phyloP scores from a whole-genome alignment of 1,140 invertebrate species.

The Trichonephila clavata region DNA sequence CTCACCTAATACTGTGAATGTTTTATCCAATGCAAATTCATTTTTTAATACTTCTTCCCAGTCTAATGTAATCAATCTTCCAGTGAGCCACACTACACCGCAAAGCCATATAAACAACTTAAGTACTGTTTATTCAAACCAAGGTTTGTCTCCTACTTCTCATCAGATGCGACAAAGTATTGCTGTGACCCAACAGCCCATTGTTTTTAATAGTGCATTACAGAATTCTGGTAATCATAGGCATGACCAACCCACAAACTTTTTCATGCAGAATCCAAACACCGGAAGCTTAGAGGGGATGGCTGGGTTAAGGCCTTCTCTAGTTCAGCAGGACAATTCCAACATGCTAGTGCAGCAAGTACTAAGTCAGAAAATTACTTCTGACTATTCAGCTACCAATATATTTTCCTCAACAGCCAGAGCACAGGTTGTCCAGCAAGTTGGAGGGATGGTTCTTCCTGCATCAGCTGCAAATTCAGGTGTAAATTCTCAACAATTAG shows the following conservation, averaged over 20 bases:
- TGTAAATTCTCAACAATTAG: slow-evolving; percentile 65
- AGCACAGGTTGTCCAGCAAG: slow-evolving; percentile 74
- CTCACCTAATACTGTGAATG: slow-evolving; percentile 50
- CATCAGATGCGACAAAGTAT: slow-evolving; percentile 53
- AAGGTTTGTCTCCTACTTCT: slow-evolving; percentile 35
- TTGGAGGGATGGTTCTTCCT: slow-evolving; percentile 75
- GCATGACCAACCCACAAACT: slow-evolving; percentile 53
- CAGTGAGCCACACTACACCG: slow-evolving; percentile 50
- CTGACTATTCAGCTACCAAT: slow-evolving; percentile 64
- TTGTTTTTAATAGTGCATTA: slow-evolving; percentile 62
- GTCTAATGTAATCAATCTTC: slow-evolving; percentile 68
- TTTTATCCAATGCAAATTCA: slow-evolving; percentile 29
- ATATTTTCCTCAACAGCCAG: slow-evolving; percentile 68
- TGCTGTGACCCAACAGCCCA: slow-evolving; percentile 35
- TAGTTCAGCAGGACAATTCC: slow-evolving; percentile 71
- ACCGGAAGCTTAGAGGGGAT: slow-evolving; percentile 56
- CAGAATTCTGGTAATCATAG: slow-evolving; percentile 53
- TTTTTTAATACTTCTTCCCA: slow-evolving; percentile 63
- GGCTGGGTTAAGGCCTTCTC: slow-evolving; percentile 55
- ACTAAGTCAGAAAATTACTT: slow-evolving; percentile 71
- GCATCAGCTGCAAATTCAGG: slow-evolving; percentile 59
- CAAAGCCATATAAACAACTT: slow-evolving; percentile 60
- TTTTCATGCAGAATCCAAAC: slow-evolving; percentile 72
- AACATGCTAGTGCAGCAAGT: slow-evolving; percentile 74
- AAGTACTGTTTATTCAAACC: slow-evolving; percentile 61